Evolutionary conservation across 2,888 invertebrate species (phyloP), one percentile per base, ranked within the genome.

Genomic region (Steinernema scapterisci): DNA sequence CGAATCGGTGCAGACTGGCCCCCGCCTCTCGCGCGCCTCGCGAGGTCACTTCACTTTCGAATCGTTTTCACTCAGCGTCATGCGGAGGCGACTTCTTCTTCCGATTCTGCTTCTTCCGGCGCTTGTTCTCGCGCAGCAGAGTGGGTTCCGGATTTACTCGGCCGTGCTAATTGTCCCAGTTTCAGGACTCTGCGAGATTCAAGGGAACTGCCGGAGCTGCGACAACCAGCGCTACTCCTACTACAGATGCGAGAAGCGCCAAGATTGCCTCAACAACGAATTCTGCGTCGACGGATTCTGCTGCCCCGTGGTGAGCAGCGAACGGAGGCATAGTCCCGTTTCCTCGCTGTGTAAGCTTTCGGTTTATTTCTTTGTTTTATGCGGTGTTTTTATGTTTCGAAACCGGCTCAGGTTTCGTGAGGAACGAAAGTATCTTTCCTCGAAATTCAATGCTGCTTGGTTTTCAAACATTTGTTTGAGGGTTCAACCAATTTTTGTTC

Each of bases 211-310:
- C 70, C 70, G 72, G 21, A 71, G 70, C 43, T 78, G 78, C 48
- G 74, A 74, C 25, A 56, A 77, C 43, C 70, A 73, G 21, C 76
- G 76, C 13, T 79, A 73, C 23, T 76, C 77, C 16, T 77, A 71
- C 73, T 79, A 79, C 72, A 73, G 63, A 43, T 79, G 79, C 73
- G 70, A 43, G 13, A 45, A 23, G 13, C 73, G 73, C 27, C 44
- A 45, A 23, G 79, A 77, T 5, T 80, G 79, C 54, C 78, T 79
- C 51, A 46, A 56, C 23, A 80, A 71, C 38, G 79, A 79, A 38
- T 70, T 51, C 71, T 79, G 79, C 73, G 48, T 75, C n/a, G 73
- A 80, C n/a, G 76, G 78, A 16, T 79, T 79, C 56, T 79, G 79
- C 54, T 79, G 79, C 70, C 79, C 79, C 9, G 44, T 56, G 45